Evolutionary conservation across 2,113 vertebrate genomes (phyloP).

Genomic region (Marmota monax): DNA sequence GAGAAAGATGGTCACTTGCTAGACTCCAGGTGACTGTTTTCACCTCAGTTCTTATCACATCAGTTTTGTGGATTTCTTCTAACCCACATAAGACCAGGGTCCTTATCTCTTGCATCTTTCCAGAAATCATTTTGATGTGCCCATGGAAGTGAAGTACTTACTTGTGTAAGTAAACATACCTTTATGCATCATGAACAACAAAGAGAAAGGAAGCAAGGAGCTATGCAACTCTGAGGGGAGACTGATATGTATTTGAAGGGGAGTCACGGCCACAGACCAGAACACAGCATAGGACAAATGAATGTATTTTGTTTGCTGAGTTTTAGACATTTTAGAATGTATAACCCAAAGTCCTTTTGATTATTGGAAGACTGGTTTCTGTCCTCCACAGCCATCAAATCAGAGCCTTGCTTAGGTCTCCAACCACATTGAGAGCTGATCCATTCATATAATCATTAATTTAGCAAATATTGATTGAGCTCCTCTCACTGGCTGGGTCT

Average conservation of each 20-base stretch:
- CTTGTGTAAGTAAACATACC: neutral
- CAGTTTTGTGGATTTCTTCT: neutral
- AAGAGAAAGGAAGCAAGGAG: neutral
- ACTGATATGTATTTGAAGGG: neutral
- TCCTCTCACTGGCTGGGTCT: neutral
- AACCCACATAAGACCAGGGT: neutral
- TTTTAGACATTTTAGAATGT: neutral
- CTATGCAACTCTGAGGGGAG: fast-evolving
- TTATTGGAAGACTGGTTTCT: neutral
- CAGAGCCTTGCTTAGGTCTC: neutral
- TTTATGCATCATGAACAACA: neutral
- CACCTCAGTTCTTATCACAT: neutral
- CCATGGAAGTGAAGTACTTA: neutral
- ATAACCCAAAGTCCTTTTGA: neutral
- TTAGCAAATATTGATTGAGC: neutral
- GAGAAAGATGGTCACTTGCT: neutral
- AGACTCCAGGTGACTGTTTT: neutral
- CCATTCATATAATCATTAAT: neutral
- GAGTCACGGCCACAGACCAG: fast-evolving
- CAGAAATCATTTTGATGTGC: neutral
- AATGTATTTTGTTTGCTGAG: neutral
- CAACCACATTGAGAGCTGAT: neutral
- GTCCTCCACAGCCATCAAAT: neutral
- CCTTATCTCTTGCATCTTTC: neutral
- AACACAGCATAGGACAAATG: neutral